Conservation (phyloP, 2,888 invertebrate species). For the Metopia argyrocephala region DNA sequence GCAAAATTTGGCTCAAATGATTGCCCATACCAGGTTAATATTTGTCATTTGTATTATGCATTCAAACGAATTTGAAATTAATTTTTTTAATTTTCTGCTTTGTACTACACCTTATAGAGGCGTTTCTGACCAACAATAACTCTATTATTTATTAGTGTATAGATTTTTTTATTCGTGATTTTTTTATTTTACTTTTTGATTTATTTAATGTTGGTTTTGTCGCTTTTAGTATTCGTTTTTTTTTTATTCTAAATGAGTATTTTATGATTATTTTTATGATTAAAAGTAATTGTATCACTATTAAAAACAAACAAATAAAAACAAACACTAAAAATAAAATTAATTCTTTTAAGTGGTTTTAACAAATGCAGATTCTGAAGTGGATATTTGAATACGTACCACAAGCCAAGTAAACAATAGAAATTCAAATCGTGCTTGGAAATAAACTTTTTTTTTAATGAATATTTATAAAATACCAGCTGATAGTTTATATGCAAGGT, state of each 20-base stretch:
- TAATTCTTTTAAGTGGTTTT: constrained; percentile 30
- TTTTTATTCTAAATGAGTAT: background rate
- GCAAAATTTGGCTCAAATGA: too few relatives aligned
- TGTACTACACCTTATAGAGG: too few relatives aligned
- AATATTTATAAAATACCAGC: background rate
- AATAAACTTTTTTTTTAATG: constrained; percentile 15
- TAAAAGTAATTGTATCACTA: constrained; percentile 31
- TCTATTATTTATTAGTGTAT: too few relatives aligned
- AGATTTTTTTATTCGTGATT: too few relatives aligned
- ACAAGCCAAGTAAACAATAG: constrained; percentile 39
- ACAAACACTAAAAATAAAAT: constrained; percentile 49
- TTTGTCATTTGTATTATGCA: too few relatives aligned
- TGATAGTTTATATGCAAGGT: constrained; percentile 2
- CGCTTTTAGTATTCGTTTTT: constrained; percentile 16
- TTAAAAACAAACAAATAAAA: background rate
- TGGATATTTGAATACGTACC: constrained; percentile 13
- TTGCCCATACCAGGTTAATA: too few relatives aligned
- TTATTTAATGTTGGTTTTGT: constrained; percentile 42
- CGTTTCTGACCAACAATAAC: too few relatives aligned
- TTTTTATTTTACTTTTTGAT: background rate
- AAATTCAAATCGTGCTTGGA: constrained; percentile 58
- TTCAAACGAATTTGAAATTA: too few relatives aligned
- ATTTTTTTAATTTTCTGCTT: too few relatives aligned
- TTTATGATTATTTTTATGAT: constrained; percentile 36
- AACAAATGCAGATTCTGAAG: constrained; percentile 38